These are phyloP conservation scores for Petrocephalus sullivani DNA, from an alignment of 2,797 vertebrate species.

Conservation along the genomic window DNA sequence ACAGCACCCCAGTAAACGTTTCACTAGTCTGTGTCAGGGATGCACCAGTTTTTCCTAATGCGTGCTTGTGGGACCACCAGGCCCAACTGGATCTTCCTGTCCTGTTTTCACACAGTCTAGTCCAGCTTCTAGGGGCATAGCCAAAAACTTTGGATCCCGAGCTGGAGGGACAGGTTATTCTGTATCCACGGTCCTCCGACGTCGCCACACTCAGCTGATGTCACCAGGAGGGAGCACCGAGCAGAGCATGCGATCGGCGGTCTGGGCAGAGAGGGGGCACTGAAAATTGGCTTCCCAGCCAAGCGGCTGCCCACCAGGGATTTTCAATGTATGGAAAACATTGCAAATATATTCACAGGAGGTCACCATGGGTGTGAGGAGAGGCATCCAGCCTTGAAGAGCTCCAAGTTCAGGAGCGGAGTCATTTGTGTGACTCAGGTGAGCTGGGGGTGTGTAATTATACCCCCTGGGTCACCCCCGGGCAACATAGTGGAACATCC, in stretches of 20 bases:
- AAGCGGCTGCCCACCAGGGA: neutral
- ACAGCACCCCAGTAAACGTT: neutral
- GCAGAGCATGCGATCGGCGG: neutral
- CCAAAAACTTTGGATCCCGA: neutral
- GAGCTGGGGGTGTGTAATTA: slow-evolving; percentile 65
- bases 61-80: neutral
- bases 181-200: neutral
- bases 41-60: too few species aligned
- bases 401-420: slow-evolving; percentile 54
- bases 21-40: neutral
- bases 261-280: slow-evolving; percentile 16
- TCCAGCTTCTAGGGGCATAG: neutral
- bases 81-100: neutral
- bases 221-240: neutral
- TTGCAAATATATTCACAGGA: slow-evolving; percentile 48
- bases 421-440: slow-evolving; percentile 63
- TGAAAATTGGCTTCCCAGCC: slow-evolving; percentile 28
- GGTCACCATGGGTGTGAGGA: slow-evolving; percentile 31
- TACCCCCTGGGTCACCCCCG: slow-evolving; percentile 52
- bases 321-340: slow-evolving; percentile 14
- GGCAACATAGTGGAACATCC: slow-evolving; percentile 37
- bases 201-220: neutral
- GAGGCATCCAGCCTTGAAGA: slow-evolving; percentile 54
- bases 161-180: neutral
- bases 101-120: neutral